Conservation (phyloP, 2,113 vertebrate genomes). For the Dicerorhinus sumatrensis region DNA sequence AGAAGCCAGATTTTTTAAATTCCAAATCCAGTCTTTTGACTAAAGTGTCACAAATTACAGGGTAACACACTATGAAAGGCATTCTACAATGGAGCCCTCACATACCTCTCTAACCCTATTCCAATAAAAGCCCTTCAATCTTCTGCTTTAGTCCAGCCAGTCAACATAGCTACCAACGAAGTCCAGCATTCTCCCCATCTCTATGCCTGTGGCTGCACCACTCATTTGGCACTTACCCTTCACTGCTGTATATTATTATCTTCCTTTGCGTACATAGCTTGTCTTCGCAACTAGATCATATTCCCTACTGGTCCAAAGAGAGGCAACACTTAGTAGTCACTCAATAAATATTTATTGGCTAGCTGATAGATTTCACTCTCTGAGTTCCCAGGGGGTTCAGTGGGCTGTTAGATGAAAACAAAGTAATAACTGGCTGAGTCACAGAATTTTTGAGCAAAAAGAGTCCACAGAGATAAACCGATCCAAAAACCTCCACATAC, state of each 20-base stretch:
- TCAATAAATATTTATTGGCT: constrained; percentile 78
- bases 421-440: constrained; percentile 79
- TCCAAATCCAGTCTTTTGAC: neutral
- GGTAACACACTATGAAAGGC: neutral
- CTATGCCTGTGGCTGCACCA: neutral
- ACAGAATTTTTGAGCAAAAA: constrained; percentile 74
- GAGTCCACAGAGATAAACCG: constrained; percentile 65
- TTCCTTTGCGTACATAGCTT: neutral
- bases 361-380: constrained; percentile 63
- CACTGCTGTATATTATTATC: neutral
- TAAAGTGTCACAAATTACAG: neutral
- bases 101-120: neutral
- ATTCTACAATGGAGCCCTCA: neutral
- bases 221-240: neutral
- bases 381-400: constrained; percentile 56
- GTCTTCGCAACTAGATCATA: constrained; percentile 15
- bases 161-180: neutral
- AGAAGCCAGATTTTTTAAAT: neutral
- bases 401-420: constrained; percentile 72
- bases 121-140: neutral
- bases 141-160: neutral
- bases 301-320: constrained; percentile 51
- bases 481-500: constrained; percentile 42
- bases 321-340: constrained; percentile 73
- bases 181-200: neutral